A percentile compares a stretch with the other conserved stretches of the same genome.
phyloP scores from a whole-genome alignment of 2,797 vertebrate genomes.

The Phoxinus dragarum region DNA sequence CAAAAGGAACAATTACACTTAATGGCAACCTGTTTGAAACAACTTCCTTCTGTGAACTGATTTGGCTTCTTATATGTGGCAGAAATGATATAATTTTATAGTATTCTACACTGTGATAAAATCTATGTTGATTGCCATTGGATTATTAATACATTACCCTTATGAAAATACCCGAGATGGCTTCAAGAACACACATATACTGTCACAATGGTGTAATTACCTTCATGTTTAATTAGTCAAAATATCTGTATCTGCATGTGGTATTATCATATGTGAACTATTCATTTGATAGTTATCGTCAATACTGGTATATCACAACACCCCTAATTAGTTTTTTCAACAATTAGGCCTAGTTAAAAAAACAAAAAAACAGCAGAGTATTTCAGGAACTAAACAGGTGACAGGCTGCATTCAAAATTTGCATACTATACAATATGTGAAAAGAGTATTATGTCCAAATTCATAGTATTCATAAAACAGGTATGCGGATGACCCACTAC shows the following conservation, averaged over 20 bases:
- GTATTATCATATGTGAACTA: background rate
- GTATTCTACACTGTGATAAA: too few relatives aligned
- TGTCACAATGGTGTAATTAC: background rate
- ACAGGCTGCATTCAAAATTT: background rate
- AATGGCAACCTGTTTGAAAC: too few relatives aligned
- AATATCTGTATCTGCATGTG: background rate
- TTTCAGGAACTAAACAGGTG: background rate
- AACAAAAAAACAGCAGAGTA: background rate
- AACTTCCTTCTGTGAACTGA: too few relatives aligned
- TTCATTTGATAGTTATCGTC: background rate
- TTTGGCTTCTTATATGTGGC: too few relatives aligned
- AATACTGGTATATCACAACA: too few relatives aligned
- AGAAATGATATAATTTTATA: too few relatives aligned
- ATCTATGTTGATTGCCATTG: too few relatives aligned
- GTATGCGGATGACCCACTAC: background rate
- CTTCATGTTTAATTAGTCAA: background rate
- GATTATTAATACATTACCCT: background rate
- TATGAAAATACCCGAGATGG: background rate
- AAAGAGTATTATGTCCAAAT: background rate
- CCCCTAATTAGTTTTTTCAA: background rate
- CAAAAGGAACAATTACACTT: too few relatives aligned
- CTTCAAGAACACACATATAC: background rate
- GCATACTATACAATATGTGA: background rate
- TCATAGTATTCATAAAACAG: background rate
- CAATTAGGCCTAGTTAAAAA: background rate